phyloP scores from a whole-genome alignment of 2,888 invertebrate genomes.

The Rhagonycha lutea region DNA sequence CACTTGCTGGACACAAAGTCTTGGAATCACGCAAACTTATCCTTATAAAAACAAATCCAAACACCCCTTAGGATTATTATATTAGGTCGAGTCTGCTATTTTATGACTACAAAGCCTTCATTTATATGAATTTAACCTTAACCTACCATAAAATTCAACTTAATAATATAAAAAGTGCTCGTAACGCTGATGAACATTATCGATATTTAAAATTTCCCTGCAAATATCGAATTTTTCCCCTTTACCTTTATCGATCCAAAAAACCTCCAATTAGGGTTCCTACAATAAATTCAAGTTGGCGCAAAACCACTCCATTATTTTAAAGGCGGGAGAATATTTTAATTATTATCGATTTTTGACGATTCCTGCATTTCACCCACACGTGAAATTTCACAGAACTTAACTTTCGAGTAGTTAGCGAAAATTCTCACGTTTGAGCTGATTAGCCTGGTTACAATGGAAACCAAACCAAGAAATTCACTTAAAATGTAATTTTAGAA shows the following conservation, averaged over 20 bases:
- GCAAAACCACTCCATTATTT: background rate
- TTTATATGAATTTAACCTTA: conserved; percentile 26
- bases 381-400: background rate
- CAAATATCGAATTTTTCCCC: background rate
- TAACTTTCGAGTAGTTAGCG: background rate
- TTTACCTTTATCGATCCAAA: background rate
- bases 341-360: background rate
- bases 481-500: background rate
- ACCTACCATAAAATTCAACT: conserved; percentile 21
- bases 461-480: background rate
- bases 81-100: conserved; percentile 26
- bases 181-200: background rate
- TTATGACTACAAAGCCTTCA: conserved; percentile 21
- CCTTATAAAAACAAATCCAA: conserved; percentile 22
- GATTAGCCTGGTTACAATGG: background rate
- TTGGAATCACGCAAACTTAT: conserved; percentile 49
- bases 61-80: conserved; percentile 25
- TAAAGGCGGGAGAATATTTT: background rate
- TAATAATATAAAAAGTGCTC: background rate
- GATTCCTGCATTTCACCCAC: background rate
- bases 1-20: conserved; percentile 50
- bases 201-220: conserved; percentile 2
- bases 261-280: background rate
- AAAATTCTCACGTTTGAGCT: background rate
- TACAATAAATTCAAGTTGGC: background rate